A percentile compares a stretch with the other conserved stretches of the same genome.
These are phyloP conservation scores for Diarsia rubi DNA, from an alignment of 2,888 invertebrate genomes.

Conservation along the genomic window DNA sequence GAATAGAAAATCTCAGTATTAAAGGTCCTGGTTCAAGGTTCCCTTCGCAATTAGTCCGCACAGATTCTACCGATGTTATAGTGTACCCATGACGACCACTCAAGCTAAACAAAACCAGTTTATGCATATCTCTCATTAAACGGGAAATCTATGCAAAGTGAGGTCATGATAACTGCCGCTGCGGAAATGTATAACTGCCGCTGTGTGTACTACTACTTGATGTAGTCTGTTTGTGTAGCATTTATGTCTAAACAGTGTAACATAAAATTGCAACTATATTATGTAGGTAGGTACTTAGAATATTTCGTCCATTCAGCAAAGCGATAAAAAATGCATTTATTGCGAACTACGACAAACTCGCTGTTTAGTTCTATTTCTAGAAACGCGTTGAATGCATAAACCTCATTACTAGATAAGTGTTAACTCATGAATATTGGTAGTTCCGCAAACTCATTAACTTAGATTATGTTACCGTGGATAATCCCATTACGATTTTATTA, in stretches of 20 bases:
- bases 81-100: too few relatives aligned
- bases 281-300: neutral
- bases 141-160: too few relatives aligned
- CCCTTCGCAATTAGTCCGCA: neutral
- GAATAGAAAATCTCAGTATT: neutral
- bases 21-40: neutral
- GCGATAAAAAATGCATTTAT: neutral
- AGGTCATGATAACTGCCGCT: too few relatives aligned
- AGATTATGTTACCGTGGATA: constrained; percentile 20
- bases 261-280: neutral
- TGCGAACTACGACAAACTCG: neutral
- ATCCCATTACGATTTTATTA: constrained; percentile 9
- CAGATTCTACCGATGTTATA: neutral
- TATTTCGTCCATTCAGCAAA: neutral
- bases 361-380: neutral
- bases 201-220: neutral
- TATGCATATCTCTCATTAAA: too few relatives aligned
- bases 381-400: neutral
- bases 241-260: neutral
- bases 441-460: constrained; percentile 16
- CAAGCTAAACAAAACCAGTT: too few relatives aligned
- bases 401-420: neutral
- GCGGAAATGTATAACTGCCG: too few relatives aligned
- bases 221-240: neutral
- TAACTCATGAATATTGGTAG: constrained; percentile 6